phyloP scores from a whole-genome alignment of 2,113 vertebrate genomes.

The Cervus canadensis region DNA sequence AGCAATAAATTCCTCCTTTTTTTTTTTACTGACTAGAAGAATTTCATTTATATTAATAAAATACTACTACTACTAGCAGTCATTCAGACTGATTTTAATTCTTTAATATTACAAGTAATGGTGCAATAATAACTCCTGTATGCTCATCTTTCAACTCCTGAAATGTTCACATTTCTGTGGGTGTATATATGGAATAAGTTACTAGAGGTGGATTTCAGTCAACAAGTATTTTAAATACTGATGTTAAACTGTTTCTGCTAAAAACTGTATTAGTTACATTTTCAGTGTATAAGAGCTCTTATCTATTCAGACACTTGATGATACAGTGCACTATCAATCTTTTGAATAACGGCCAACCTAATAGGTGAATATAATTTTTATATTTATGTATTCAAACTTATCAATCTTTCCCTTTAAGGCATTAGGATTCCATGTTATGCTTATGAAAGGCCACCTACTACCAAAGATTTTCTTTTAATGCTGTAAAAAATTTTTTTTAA shows the following conservation, averaged over 20 bases:
- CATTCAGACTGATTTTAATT: background rate
- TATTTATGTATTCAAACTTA: background rate
- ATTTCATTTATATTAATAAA: background rate
- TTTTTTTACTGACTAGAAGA: background rate
- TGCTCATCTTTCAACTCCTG: background rate
- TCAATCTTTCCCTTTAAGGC: background rate
- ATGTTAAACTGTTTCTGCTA: background rate
- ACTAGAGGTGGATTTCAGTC: background rate
- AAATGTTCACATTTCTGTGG: background rate
- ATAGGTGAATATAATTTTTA: background rate
- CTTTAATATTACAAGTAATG: background rate
- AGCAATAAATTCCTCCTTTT: background rate
- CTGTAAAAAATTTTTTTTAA: background rate
- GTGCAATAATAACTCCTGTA: background rate
- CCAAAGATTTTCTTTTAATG: background rate
- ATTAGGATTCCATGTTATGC: background rate
- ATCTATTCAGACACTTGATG: background rate
- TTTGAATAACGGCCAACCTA: background rate
- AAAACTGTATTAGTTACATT: background rate
- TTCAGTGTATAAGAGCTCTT: background rate
- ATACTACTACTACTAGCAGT: background rate
- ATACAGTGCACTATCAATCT: background rate
- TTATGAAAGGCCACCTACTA: background rate
- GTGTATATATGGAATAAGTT: background rate
- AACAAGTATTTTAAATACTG: background rate